Conservation (phyloP, 64 coral and sea anemone genomes). For the Catalaphyllia jardinei region DNA sequence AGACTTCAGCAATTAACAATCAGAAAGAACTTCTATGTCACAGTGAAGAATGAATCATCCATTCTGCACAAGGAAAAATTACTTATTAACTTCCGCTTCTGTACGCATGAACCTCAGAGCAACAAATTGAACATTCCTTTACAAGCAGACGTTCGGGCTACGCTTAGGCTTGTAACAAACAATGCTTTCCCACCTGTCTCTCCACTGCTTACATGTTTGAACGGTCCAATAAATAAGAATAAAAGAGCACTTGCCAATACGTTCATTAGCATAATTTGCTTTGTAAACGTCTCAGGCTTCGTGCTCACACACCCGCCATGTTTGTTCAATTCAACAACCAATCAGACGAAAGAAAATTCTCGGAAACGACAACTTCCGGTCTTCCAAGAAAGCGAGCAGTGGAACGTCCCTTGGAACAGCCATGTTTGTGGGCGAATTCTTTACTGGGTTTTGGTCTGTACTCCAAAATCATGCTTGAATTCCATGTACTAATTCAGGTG, state of each 20-base stretch:
- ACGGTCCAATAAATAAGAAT: slow-evolving; percentile 24
- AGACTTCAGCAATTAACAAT: too few species aligned
- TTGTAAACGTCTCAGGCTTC: background rate
- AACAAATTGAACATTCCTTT: too few species aligned
- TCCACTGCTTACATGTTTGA: background rate
- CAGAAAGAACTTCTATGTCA: too few species aligned
- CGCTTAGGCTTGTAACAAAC: background rate
- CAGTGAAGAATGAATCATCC: too few species aligned
- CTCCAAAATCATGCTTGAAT: background rate
- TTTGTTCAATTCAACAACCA: background rate
- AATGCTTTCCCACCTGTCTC: background rate
- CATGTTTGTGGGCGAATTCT: background rate
- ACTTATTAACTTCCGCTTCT: too few species aligned
- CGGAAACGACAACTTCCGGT: background rate
- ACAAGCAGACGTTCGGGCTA: background rate
- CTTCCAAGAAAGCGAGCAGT: background rate
- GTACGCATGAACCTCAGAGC: too few species aligned
- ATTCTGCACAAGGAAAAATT: too few species aligned
- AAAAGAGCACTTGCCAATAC: background rate
- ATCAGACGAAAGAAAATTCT: background rate
- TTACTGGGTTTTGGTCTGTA: background rate
- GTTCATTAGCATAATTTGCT: background rate
- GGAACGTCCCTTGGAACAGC: too few species aligned
- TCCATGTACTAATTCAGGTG: background rate
- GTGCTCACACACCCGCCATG: background rate